Base-by-base conservation (phyloP, 1,140 invertebrate genomes). In the Chymomyza costata region DNA sequence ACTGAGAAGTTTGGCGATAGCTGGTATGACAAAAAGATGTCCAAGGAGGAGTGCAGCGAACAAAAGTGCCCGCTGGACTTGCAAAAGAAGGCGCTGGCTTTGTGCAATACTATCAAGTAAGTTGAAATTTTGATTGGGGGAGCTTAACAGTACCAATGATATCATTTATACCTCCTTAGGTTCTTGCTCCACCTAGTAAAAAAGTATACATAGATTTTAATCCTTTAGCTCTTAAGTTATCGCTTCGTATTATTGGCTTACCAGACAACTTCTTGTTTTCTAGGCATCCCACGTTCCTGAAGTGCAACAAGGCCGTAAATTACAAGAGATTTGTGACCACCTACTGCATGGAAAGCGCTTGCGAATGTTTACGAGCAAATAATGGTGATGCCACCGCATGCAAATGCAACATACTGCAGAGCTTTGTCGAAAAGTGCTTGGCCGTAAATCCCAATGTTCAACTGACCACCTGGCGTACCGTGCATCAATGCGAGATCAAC, bases 1-100 rank as follows among this genome's bases (percentile, higher is more conserved):
- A 91, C 90, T 0, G 86, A 88, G 28, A 90, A 92, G 44, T 95
- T 95, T 83, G 93, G 91, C 6, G 88, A 92, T 45, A 90, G 90
- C 53, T 95, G 94, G 94, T 87, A 87, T 6, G 73, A 88, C 43
- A 87, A 88, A 10, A 86, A 87, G 17, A 84, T 86, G 8, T 87
- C 86, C 57, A 85, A 64, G 64, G 84, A 82, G 21, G 87, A 81
- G 58, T 93, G 89, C 65, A 87, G 89, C 57, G 85, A 87, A 46
- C 88, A 83, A 83, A 86, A 86, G 18, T 93, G 90, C 80, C 89
- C 89, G 8, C 47, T 65, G 11, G 76, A 89, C 15, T 52, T 90
- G 30, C 90, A 92, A 71, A 87, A 88, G 15, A 84, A 89, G 45
- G 92, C 91, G 0, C 89, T 89, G 78, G 86, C 89, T 31, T 87